These are phyloP conservation scores for Rhinoraja longicauda DNA, from an alignment of 2,797 vertebrate species.

Conservation along the genomic window DNA sequence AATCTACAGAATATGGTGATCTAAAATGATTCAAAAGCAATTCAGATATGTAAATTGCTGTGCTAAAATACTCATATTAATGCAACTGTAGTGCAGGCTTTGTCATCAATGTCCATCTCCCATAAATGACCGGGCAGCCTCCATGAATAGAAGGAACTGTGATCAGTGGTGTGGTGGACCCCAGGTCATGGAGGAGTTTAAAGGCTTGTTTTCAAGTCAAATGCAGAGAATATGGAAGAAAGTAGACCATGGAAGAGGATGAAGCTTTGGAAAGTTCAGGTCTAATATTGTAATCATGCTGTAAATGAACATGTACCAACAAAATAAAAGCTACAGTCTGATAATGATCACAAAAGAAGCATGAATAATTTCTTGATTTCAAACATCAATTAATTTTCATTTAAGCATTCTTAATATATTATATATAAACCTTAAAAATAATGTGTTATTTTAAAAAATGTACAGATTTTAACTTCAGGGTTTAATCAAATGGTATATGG, in stretches of 20 bases:
- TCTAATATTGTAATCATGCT: background rate
- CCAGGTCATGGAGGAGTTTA: background rate
- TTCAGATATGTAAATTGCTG: no score
- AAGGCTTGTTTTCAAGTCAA: background rate
- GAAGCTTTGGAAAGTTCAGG: background rate
- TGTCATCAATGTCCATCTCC: no score
- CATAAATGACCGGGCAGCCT: background rate
- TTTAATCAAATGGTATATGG: background rate
- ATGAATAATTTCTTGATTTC: background rate
- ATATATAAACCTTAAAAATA: background rate
- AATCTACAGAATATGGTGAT: no score
- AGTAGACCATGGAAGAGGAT: background rate
- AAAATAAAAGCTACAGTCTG: background rate
- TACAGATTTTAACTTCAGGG: background rate
- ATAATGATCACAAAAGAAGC: background rate
- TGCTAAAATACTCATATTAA: no score
- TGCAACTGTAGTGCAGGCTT: no score
- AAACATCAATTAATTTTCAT: background rate
- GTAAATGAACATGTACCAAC: background rate
- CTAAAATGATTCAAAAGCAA: no score
- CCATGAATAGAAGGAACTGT: background rate
- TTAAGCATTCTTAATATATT: background rate
- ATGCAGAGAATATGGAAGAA: background rate
- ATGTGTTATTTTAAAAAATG: background rate
- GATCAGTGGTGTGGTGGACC: background rate